Percentiles rank a stretch among this genome's conserved stretches.
phyloP scores from a whole-genome alignment of 2,888 invertebrate species.

The Drosophila recens region DNA sequence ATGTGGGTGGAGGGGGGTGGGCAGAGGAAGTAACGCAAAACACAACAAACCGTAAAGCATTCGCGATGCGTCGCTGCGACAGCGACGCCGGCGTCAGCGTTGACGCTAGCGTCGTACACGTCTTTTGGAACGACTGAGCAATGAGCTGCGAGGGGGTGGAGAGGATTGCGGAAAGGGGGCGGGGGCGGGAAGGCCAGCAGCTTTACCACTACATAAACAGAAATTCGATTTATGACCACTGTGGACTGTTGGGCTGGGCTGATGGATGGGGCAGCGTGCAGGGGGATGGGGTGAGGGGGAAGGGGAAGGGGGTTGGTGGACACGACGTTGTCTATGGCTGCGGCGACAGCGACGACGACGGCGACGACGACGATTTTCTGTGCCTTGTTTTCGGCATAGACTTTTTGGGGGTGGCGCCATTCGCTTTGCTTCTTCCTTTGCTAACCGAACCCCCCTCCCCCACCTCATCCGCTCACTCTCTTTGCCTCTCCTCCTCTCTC shows the following conservation, averaged over 20 bases:
- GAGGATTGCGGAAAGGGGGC: neutral
- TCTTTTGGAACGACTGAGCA: conserved; percentile 57
- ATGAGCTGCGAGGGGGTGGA: conserved; percentile 15
- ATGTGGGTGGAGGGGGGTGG: neutral
- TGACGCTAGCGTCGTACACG: conserved; percentile 38
- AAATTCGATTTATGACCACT: conserved; percentile 85
- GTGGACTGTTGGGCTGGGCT: conserved; percentile 48
- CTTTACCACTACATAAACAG: conserved; percentile 80
- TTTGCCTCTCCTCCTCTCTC: neutral
- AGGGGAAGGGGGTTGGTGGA: neutral
- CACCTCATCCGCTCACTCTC: neutral
- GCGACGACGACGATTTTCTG: conserved; percentile 11
- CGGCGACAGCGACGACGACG: conserved; percentile 3
- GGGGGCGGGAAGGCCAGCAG: conserved; percentile 33
- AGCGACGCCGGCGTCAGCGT: conserved; percentile 16
- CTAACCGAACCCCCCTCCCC: neutral
- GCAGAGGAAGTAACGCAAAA: conserved; percentile 56
- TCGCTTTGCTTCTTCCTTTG: conserved; percentile 22
- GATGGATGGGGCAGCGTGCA: conserved; percentile 43
- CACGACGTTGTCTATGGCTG: conserved; percentile 9
- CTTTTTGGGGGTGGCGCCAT: conserved; percentile 46
- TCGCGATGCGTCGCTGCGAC: conserved; percentile 46
- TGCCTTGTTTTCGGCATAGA: conserved; percentile 44
- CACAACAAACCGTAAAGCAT: conserved; percentile 85
- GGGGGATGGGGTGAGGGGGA: neutral